Conservation (phyloP, 2,113 vertebrate genomes). For the Leucopternis melanops region DNA sequence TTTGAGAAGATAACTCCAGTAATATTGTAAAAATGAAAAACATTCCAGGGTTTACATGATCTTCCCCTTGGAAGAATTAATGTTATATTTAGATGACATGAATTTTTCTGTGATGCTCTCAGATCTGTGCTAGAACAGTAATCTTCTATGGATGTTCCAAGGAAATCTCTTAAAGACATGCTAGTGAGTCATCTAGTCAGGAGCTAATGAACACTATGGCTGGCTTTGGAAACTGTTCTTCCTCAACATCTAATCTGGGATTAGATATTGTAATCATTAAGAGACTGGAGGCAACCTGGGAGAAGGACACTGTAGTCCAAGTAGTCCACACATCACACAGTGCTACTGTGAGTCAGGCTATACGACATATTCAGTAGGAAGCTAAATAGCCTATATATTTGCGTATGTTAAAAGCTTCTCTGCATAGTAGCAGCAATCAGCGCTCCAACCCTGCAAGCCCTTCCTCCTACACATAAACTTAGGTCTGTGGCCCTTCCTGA, state of each 20-base stretch:
- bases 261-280: neutral
- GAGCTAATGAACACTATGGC: neutral
- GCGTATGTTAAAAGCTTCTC: neutral
- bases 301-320: neutral
- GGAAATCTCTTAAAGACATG: slow-evolving; percentile 10
- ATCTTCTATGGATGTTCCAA: neutral
- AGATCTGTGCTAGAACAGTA: neutral
- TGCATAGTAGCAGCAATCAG: neutral
- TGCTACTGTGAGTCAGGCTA: neutral
- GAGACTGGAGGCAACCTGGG: neutral
- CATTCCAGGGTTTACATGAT: neutral
- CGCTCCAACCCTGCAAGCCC: neutral
- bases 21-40: neutral
- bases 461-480: neutral
- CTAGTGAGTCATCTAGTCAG: neutral
- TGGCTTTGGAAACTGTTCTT: neutral
- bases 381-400: neutral
- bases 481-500: neutral
- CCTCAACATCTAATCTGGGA: neutral
- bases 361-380: neutral
- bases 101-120: neutral
- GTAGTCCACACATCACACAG: rapidly evolving
- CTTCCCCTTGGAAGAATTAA: neutral
- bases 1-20: neutral
- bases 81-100: neutral